Evolutionary conservation across 2,888 invertebrate genomes (phyloP).

Genomic region (Pseudococcus jackbeardsleyi): DNA sequence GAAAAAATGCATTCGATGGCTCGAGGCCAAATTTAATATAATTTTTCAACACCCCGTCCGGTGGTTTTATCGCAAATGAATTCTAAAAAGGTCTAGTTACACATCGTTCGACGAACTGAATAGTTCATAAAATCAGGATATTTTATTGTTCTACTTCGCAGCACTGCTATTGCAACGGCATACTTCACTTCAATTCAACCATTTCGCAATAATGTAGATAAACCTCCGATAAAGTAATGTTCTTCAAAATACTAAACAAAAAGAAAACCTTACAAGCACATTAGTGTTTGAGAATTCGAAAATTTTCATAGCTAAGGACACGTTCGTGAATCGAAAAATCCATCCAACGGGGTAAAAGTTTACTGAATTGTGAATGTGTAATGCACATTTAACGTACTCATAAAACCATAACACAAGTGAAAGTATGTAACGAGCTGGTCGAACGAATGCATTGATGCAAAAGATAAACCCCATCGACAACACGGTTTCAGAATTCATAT

Average conservation of each 20-base stretch:
- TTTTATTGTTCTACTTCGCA: neutral
- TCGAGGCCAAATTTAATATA: neutral
- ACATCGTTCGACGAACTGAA: neutral
- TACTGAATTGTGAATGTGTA: neutral
- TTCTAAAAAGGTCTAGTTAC: neutral
- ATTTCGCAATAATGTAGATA: neutral
- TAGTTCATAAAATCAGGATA: slow-evolving; percentile 1
- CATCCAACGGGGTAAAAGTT: neutral
- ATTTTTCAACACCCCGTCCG: neutral
- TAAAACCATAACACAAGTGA: slow-evolving; percentile 2
- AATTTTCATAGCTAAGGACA: neutral
- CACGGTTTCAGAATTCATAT: neutral
- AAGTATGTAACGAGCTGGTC: neutral
- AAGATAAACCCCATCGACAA: neutral
- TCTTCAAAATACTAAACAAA: slow-evolving; percentile 2
- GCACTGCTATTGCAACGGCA: neutral
- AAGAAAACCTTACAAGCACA: neutral
- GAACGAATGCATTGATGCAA: neutral
- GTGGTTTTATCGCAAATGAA: neutral
- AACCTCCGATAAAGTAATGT: slow-evolving; percentile 1
- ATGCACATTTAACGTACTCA: neutral
- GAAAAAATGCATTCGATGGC: slow-evolving; percentile 25
- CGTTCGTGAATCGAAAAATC: neutral
- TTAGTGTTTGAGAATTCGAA: neutral
- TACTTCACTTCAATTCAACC: neutral